Conservation (phyloP, 2,888 invertebrate genomes). For the Lochmaea crataegi region DNA sequence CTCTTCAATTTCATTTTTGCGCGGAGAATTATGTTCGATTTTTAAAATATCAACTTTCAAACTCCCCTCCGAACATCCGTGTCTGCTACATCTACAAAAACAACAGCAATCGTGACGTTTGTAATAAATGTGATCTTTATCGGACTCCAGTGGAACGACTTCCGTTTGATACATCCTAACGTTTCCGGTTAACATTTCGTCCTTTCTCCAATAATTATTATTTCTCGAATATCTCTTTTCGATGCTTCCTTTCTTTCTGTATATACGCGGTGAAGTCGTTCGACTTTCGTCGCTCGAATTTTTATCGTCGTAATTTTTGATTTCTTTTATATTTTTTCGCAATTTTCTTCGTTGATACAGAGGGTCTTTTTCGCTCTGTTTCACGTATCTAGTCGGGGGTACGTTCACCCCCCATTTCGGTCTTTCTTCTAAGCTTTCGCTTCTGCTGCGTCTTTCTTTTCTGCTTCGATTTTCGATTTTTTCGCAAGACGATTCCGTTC, state of each 20-base stretch:
- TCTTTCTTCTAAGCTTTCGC: constrained; percentile 73
- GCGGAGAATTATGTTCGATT: constrained; percentile 52
- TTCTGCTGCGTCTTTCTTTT: constrained; percentile 69
- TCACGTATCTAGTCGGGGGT: constrained; percentile 85
- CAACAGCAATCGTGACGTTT: constrained; percentile 55
- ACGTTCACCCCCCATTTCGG: constrained; percentile 82
- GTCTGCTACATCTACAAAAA: constrained; percentile 61
- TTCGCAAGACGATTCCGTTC: constrained; percentile 58
- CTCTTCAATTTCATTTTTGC: constrained; percentile 39
- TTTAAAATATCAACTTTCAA: constrained; percentile 63
- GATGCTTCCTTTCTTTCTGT: constrained; percentile 64
- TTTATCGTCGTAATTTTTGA: constrained; percentile 67
- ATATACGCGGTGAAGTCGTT: constrained; percentile 68
- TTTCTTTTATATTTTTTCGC: constrained; percentile 72
- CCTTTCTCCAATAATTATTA: constrained; percentile 59
- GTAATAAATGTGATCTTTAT: constrained; percentile 64
- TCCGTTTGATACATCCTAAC: constrained; percentile 64
- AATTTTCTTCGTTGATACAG: constrained; percentile 80
- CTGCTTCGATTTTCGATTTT: constrained; percentile 65
- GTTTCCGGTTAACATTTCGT: constrained; percentile 66
- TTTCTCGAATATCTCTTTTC: constrained; percentile 62
- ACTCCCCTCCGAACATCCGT: constrained; percentile 58
- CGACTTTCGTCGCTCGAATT: constrained; percentile 75
- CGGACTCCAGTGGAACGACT: constrained; percentile 68
- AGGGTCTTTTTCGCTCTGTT: constrained; percentile 91